A percentile compares a stretch with the other conserved stretches of the same genome.
Evolutionary conservation across 1,140 invertebrate genomes (phyloP).

Genomic region (Kradibia gibbosae): DNA sequence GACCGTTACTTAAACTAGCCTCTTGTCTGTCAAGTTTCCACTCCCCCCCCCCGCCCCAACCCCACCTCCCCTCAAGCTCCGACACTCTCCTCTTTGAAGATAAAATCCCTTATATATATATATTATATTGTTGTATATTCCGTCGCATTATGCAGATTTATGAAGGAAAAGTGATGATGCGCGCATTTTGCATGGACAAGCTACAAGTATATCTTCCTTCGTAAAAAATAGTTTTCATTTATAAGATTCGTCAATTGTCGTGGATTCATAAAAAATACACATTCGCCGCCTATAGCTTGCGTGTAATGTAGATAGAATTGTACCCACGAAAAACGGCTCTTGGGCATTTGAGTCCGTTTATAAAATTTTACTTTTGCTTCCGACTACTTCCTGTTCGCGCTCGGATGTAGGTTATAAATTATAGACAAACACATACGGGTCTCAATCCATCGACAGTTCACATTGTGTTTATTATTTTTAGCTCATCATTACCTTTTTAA

Average conservation of each 20-base stretch:
- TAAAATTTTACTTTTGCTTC: constrained; percentile 42
- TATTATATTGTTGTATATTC: constrained; percentile 42
- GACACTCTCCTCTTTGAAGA: background rate
- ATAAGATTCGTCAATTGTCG: constrained; percentile 30
- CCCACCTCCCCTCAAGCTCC: background rate
- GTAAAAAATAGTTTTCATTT: constrained; percentile 7
- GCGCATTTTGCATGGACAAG: constrained; percentile 14
- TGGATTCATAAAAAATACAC: constrained; percentile 23
- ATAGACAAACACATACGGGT: constrained; percentile 43
- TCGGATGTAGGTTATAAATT: constrained; percentile 34
- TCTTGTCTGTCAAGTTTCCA: background rate
- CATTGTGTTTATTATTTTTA: constrained; percentile 28
- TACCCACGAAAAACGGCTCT: constrained; percentile 31
- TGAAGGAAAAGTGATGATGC: constrained; percentile 31
- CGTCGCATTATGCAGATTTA: constrained; percentile 23
- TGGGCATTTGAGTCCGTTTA: constrained; percentile 29
- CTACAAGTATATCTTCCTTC: background rate
- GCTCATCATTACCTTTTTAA: background rate
- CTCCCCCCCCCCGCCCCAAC: background rate
- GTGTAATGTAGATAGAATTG: constrained; percentile 43
- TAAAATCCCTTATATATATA: too few relatives aligned
- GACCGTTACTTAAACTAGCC: constrained; percentile 42
- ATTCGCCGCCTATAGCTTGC: constrained; percentile 23
- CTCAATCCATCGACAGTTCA: constrained; percentile 39
- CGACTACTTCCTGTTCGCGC: constrained; percentile 29